phyloP scores from a whole-genome alignment of 2,113 vertebrate genomes.

The Misgurnus anguillicaudatus region DNA sequence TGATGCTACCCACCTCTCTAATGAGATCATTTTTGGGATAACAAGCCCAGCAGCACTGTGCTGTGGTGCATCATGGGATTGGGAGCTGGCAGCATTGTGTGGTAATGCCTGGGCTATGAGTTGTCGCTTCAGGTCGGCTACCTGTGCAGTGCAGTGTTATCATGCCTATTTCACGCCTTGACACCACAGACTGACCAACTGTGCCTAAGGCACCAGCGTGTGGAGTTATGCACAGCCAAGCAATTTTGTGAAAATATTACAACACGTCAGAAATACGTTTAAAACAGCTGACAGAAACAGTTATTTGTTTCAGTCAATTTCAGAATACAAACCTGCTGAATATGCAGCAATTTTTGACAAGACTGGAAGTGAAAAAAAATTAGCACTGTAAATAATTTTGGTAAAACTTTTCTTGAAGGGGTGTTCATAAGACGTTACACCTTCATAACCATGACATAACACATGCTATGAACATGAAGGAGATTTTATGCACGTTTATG shows the following conservation, averaged over 20 bases:
- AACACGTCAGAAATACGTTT: neutral
- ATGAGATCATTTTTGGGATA: slow-evolving; percentile 3
- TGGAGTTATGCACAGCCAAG: slow-evolving; percentile 36
- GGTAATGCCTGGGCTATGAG: slow-evolving; percentile 24
- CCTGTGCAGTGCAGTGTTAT: slow-evolving; percentile 46
- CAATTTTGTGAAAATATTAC: slow-evolving; percentile 18
- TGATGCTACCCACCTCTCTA: neutral
- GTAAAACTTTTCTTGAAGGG: too few relatives aligned
- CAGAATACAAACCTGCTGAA: neutral
- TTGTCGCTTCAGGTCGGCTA: slow-evolving; percentile 7
- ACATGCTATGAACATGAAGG: too few relatives aligned
- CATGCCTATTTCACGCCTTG: slow-evolving; percentile 47
- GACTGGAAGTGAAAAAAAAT: neutral
- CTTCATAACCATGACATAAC: too few relatives aligned
- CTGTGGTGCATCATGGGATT: neutral
- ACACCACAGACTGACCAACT: slow-evolving; percentile 18
- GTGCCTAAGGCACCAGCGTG: slow-evolving; percentile 28
- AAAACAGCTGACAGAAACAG: slow-evolving; percentile 19
- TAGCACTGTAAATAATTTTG: neutral
- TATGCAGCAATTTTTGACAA: neutral
- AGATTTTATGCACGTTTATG: too few relatives aligned
- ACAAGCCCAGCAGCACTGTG: neutral
- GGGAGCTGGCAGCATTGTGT: slow-evolving; percentile 42
- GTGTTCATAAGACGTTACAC: too few relatives aligned
- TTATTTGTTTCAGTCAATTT: neutral